phyloP scores from a whole-genome alignment of 2,888 invertebrate genomes.

The Cantharis flavilabris region DNA sequence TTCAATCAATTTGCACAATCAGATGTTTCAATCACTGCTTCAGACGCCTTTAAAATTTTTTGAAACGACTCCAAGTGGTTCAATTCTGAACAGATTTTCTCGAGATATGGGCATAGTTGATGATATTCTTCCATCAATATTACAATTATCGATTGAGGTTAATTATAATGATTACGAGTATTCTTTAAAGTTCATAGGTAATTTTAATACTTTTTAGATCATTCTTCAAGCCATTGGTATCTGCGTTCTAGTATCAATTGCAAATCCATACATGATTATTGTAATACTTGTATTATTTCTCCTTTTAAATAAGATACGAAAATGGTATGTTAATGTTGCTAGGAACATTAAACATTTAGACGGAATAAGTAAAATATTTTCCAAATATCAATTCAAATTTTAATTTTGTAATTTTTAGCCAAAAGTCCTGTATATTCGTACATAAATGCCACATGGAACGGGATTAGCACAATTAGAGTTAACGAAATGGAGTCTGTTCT shows the following conservation, averaged over 20 bases:
- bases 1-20: slow-evolving; percentile 76
- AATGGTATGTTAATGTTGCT: slow-evolving; percentile 69
- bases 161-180: too few relatives aligned
- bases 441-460: slow-evolving; percentile 78
- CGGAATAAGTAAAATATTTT: slow-evolving; percentile 52
- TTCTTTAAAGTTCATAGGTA: background rate
- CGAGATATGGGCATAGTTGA: slow-evolving; percentile 73
- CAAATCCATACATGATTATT: slow-evolving; percentile 68
- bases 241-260: slow-evolving; percentile 68
- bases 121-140: slow-evolving; percentile 57
- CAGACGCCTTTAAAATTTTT: slow-evolving; percentile 83
- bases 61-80: slow-evolving; percentile 80
- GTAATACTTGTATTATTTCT: slow-evolving; percentile 64
- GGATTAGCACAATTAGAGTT: slow-evolving; percentile 83
- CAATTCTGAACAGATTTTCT: slow-evolving; percentile 75
- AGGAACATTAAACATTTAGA: slow-evolving; percentile 70
- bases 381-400: background rate
- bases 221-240: slow-evolving; percentile 66
- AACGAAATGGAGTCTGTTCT: slow-evolving; percentile 71
- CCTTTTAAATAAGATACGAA: slow-evolving; percentile 65
- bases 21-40: slow-evolving; percentile 82
- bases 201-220: background rate
- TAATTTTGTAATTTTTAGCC: slow-evolving; percentile 55
- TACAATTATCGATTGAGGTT: background rate
- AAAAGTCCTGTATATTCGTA: slow-evolving; percentile 90